Conservation (phyloP, 2,113 vertebrate genomes). For the Motacilla alba region DNA sequence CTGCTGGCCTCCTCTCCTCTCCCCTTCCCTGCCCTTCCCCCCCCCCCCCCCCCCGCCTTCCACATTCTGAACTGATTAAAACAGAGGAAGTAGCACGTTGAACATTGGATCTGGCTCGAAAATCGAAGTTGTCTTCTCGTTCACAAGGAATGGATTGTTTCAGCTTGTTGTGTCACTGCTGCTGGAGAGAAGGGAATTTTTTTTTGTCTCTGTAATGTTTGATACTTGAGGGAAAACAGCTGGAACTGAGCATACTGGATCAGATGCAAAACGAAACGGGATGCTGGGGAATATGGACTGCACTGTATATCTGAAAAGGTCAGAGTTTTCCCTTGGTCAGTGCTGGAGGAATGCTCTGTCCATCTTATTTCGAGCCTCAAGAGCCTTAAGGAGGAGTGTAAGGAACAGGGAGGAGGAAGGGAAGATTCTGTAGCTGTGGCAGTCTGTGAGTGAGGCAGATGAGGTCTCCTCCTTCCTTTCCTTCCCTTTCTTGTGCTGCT, state of each 20-base stretch:
- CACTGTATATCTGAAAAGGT: conserved; percentile 76
- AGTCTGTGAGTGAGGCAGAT: not conserved
- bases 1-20: not conserved
- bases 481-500: conserved; percentile 60
- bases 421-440: conserved; percentile 57
- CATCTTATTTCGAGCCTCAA: conserved; percentile 40
- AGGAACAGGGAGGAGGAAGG: conserved; percentile 37
- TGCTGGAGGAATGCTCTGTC: conserved; percentile 69
- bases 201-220: conserved; percentile 75
- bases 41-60: not conserved
- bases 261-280: conserved; percentile 69
- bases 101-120: conserved; percentile 64
- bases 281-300: conserved; percentile 78
- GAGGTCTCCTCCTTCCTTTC: conserved; percentile 51
- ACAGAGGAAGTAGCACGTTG: conserved; percentile 74
- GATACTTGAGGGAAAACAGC: conserved; percentile 86
- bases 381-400: conserved; percentile 51
- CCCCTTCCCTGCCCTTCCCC: conserved; percentile 25
- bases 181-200: conserved; percentile 69
- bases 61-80: conserved; percentile 70
- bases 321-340: conserved; percentile 78
- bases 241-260: conserved; percentile 74
- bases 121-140: conserved; percentile 68
- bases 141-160: conserved; percentile 83
- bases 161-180: conserved; percentile 76